Conservation (phyloP, 1,140 invertebrate species). For the Hesperophylax magnus region DNA sequence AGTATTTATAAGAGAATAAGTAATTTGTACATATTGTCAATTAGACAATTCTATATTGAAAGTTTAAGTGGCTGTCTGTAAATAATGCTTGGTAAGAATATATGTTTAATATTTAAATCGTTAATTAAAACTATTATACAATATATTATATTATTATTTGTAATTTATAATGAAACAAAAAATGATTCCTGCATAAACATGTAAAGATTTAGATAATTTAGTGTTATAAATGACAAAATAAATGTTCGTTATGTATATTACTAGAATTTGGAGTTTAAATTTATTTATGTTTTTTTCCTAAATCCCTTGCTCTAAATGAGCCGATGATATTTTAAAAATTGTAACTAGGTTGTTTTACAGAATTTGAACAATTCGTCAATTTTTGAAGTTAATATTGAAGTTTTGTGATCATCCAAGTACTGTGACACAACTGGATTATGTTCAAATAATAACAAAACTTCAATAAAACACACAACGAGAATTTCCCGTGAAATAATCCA, state of each 20-base stretch:
- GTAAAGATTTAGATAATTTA: slow-evolving; percentile 47
- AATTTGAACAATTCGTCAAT: too few species aligned
- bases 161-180: slow-evolving; percentile 50
- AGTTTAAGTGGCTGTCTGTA: not conserved
- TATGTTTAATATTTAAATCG: slow-evolving; percentile 27
- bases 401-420: too few species aligned
- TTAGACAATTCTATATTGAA: slow-evolving; percentile 13
- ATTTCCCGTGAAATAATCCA: too few species aligned
- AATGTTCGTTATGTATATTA: slow-evolving; percentile 59
- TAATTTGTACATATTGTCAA: slow-evolving; percentile 14
- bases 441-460: too few species aligned
- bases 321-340: not conserved
- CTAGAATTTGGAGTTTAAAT: slow-evolving; percentile 39
- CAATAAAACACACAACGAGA: too few species aligned
- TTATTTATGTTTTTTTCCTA: not conserved
- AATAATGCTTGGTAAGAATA: slow-evolving; percentile 19
- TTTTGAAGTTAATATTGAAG: too few species aligned
- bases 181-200: slow-evolving; percentile 45
- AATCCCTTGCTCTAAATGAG: not conserved
- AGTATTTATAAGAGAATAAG: not conserved
- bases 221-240: slow-evolving; percentile 50
- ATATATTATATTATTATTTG: slow-evolving; percentile 31
- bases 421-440: too few species aligned
- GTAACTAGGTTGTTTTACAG: too few species aligned
- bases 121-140: slow-evolving; percentile 30